A percentile compares a stretch with the other conserved stretches of the same genome.
Conservation (phyloP, 2,113 vertebrate species). For the Hirundichthys speculiger region DNA sequence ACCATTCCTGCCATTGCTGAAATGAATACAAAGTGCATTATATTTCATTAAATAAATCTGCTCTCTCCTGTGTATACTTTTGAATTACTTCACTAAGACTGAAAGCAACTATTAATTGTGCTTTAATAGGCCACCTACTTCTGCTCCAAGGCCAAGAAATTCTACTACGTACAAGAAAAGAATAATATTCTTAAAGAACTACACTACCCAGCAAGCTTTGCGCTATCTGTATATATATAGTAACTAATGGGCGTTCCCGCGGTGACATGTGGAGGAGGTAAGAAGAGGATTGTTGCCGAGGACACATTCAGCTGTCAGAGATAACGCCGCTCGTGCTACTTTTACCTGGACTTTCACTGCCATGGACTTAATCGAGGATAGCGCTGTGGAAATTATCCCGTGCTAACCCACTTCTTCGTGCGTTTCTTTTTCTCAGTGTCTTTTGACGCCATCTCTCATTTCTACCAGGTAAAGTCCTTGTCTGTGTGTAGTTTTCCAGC, state of each 20-base stretch:
- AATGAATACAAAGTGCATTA: too few species aligned
- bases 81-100: background rate
- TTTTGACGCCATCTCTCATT: slow-evolving; percentile 42
- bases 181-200: slow-evolving; percentile 27
- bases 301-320: slow-evolving; percentile 72
- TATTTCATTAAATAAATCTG: too few species aligned
- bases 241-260: slow-evolving; percentile 71
- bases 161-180: background rate
- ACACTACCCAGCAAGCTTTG: slow-evolving; percentile 73
- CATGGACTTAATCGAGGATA: slow-evolving; percentile 80
- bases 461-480: slow-evolving; percentile 73
- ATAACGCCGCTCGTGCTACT: slow-evolving; percentile 67
- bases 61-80: background rate
- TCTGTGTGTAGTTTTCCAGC: slow-evolving; percentile 29
- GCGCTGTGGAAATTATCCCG: slow-evolving; percentile 66
- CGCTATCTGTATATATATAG: slow-evolving; percentile 55
- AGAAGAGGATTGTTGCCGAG: slow-evolving; percentile 71
- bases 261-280: slow-evolving; percentile 81
- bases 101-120: background rate
- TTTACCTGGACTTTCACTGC: slow-evolving; percentile 68
- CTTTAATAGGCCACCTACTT: too few species aligned
- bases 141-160: too few species aligned
- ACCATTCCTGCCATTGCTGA: too few species aligned
- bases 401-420: slow-evolving; percentile 69
- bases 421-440: slow-evolving; percentile 4